Evolutionary conservation across 2,888 invertebrate species (phyloP).

Genomic region (Oxycera nigricornis): DNA sequence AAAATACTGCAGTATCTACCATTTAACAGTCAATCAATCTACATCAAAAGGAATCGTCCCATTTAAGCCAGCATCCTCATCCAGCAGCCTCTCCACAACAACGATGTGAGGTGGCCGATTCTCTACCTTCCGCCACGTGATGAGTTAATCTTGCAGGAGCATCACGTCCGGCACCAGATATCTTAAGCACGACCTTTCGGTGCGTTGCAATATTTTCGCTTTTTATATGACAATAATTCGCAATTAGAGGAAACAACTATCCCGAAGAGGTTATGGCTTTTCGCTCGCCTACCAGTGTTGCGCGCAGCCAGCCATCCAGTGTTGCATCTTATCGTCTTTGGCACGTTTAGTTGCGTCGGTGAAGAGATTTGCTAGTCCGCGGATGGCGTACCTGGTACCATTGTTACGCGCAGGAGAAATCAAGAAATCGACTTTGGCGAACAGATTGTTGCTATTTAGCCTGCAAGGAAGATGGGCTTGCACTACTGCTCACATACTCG

Average conservation of each 20-base stretch:
- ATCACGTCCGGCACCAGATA: conserved; percentile 12
- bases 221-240: conserved; percentile 41
- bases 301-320: neutral
- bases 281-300: neutral
- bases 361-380: conserved; percentile 17
- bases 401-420: conserved; percentile 26
- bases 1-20: too few species aligned
- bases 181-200: conserved; percentile 12
- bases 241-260: conserved; percentile 40
- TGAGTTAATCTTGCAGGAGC: conserved; percentile 24
- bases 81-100: too few species aligned
- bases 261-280: conserved; percentile 8
- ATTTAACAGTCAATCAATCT: too few species aligned
- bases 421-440: conserved; percentile 23
- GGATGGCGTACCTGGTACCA: conserved; percentile 1
- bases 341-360: neutral
- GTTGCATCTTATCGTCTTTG: neutral
- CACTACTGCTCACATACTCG: neutral
- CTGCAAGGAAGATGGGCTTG: conserved; percentile 21
- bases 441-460: conserved; percentile 20
- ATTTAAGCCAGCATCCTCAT: too few species aligned
- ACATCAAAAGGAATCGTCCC: too few species aligned
- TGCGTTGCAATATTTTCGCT: conserved; percentile 17
- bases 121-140: neutral
- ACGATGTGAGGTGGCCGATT: neutral